Conservation (phyloP, 2,797 vertebrate species). For the Kryptolebias ocellatus region DNA sequence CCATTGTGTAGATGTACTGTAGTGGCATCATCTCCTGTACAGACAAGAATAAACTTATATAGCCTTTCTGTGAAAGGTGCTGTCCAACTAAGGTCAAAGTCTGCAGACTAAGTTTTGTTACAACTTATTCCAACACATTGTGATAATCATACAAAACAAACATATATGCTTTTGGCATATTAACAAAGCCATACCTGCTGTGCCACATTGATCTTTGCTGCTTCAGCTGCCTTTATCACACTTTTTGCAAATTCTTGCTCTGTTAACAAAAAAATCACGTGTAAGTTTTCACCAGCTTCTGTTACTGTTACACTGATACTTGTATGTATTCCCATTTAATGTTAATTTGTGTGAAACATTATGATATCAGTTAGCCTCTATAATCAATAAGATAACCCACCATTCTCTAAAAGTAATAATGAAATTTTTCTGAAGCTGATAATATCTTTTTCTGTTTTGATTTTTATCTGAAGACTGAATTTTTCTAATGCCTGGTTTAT, state of each 20-base stretch:
- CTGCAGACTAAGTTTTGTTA: background rate
- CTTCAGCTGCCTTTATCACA: slow-evolving; percentile 86
- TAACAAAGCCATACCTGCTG: slow-evolving; percentile 85
- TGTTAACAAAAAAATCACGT: slow-evolving; percentile 58
- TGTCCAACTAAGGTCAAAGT: background rate
- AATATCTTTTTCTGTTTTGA: no score
- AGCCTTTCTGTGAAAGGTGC: background rate
- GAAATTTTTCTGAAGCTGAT: background rate
- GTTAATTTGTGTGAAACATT: background rate
- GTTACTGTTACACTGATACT: background rate
- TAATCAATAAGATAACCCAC: background rate
- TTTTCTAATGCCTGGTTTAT: no score
- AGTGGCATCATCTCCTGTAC: slow-evolving; percentile 89
- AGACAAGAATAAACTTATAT: slow-evolving; percentile 9
- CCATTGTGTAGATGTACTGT: slow-evolving; percentile 86
- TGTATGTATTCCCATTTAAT: background rate
- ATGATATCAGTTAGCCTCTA: background rate
- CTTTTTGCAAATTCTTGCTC: slow-evolving; percentile 93
- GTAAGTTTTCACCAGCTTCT: background rate
- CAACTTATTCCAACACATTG: background rate
- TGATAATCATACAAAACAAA: background rate
- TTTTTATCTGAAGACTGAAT: no score
- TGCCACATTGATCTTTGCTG: slow-evolving; percentile 78
- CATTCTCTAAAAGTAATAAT: slow-evolving; percentile 1
- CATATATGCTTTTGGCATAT: background rate